Conservation (phyloP, 2,888 invertebrate species). For the Eucera pruinosa region DNA sequence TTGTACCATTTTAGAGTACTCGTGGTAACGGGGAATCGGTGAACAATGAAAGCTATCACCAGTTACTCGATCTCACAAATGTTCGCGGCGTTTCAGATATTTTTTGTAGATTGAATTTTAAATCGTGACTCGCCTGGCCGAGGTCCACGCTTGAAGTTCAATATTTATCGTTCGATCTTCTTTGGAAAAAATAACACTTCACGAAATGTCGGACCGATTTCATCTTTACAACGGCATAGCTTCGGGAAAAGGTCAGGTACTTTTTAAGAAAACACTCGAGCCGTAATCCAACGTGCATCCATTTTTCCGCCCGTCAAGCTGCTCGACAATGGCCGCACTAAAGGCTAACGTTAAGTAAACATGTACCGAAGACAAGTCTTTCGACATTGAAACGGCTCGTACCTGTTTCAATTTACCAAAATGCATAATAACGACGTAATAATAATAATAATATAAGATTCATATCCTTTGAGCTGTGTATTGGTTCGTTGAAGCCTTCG, state of each 20-base stretch:
- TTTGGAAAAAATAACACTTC: constrained; percentile 64
- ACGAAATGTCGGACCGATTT: constrained; percentile 65
- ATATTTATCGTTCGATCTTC: constrained; percentile 64
- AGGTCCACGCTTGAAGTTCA: constrained; percentile 41
- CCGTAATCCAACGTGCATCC: constrained; percentile 31
- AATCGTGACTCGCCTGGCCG: constrained; percentile 53
- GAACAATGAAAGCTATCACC: constrained; percentile 10
- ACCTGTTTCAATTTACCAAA: not conserved
- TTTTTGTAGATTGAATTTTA: constrained; percentile 60
- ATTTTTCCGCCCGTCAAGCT: constrained; percentile 42
- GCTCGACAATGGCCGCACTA: constrained; percentile 46
- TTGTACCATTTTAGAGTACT: not conserved
- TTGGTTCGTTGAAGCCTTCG: no score
- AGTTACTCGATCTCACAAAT: constrained; percentile 14
- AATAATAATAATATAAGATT: not conserved
- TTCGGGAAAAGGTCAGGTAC: constrained; percentile 61
- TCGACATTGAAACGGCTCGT: not conserved
- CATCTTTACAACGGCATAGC: constrained; percentile 54
- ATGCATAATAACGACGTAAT: not conserved
- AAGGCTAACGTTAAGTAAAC: constrained; percentile 53
- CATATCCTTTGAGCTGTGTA: no score
- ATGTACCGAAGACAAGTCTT: constrained; percentile 7
- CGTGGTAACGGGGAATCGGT: not conserved
- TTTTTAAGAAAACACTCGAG: constrained; percentile 65
- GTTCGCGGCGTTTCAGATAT: constrained; percentile 40